Conservation (phyloP, 2,113 vertebrate species). For the Kryptolebias marmoratus region DNA sequence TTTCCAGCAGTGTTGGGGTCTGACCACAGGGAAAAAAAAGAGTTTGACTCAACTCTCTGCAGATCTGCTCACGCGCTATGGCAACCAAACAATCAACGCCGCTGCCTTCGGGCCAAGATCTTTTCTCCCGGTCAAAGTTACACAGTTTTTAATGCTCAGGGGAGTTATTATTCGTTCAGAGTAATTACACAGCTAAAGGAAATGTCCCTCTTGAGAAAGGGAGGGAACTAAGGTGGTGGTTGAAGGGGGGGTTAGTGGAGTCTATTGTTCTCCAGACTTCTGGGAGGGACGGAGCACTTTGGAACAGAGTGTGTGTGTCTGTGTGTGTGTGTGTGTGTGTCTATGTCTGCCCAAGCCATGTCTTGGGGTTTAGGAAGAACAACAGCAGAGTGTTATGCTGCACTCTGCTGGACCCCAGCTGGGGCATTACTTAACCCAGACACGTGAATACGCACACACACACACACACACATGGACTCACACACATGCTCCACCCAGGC, state of each 20-base stretch:
- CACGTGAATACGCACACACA: conserved; percentile 7
- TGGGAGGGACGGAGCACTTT: conserved; percentile 40
- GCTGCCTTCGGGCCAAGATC: conserved; percentile 30
- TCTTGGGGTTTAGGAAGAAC: conserved; percentile 71
- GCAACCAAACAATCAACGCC: conserved; percentile 29
- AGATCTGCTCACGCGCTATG: conserved; percentile 1
- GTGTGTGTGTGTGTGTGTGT: conserved; percentile 21
- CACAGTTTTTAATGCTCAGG: conserved; percentile 29
- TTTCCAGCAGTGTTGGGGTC: not conserved
- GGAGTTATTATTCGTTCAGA: conserved; percentile 54
- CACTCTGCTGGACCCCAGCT: conserved; percentile 82
- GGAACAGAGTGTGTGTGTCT: not conserved
- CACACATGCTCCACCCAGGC: conserved; percentile 21
- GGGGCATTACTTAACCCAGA: conserved; percentile 74
- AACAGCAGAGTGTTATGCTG: conserved; percentile 76
- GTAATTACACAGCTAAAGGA: conserved; percentile 52
- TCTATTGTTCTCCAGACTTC: conserved; percentile 62
- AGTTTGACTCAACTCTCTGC: not conserved
- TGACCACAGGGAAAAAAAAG: not conserved
- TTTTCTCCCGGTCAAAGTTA: conserved; percentile 41
- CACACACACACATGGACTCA: conserved; percentile 1
- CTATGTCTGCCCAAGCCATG: conserved; percentile 34
- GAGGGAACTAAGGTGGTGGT: conserved; percentile 14
- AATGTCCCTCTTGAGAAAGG: conserved; percentile 55
- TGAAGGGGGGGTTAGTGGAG: conserved; percentile 31